Percentiles rank a stretch among this genome's conserved stretches.
These are phyloP conservation scores for Episyrphus balteatus DNA, from an alignment of 1,140 invertebrate species.

Conservation along the genomic window DNA sequence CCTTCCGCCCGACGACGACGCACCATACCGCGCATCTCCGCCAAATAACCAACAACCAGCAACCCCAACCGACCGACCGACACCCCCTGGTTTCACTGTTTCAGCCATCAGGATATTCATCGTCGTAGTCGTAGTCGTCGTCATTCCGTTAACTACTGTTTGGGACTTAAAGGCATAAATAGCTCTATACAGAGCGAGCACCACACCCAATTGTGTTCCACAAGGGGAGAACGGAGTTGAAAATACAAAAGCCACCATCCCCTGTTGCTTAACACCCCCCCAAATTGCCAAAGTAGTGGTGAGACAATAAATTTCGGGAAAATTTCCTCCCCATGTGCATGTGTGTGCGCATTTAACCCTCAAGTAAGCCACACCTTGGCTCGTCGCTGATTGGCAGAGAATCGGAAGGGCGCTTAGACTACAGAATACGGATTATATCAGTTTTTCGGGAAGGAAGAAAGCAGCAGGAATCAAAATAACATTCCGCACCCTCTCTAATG, in stretches of 20 bases:
- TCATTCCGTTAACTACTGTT: no score
- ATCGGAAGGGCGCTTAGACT: slow-evolving; percentile 12
- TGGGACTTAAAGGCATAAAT: no score
- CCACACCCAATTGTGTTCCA: no score
- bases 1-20: not conserved
- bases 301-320: no score
- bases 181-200: no score
- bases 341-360: slow-evolving; percentile 1
- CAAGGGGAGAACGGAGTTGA: no score
- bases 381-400: slow-evolving; percentile 28
- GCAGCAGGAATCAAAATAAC: no score
- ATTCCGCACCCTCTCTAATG: no score
- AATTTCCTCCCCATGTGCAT: not conserved
- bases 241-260: no score
- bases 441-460: slow-evolving; percentile 15
- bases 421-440: not conserved
- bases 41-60: not conserved
- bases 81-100: not conserved
- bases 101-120: not conserved
- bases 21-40: slow-evolving; percentile 13
- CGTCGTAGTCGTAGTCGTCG: no score
- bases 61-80: not conserved
- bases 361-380: slow-evolving; percentile 29
- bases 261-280: no score
- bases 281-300: no score